Base-by-base conservation (phyloP, 2,113 vertebrate species). In the Thymallus thymallus region DNA sequence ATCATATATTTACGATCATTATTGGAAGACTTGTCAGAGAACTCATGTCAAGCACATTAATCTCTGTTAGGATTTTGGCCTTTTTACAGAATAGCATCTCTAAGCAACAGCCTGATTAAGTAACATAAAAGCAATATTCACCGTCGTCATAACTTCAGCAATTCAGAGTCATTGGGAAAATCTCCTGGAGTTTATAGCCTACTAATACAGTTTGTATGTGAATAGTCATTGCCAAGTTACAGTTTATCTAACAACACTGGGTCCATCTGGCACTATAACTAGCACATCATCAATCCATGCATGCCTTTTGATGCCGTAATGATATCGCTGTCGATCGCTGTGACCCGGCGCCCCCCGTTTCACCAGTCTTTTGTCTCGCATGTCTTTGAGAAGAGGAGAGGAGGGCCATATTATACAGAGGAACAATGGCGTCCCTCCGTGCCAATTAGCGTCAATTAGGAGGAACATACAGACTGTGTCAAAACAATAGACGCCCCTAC, bases 371-470 rank as follows among this genome's bases (percentile, higher is more conserved):
- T 91, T 90, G 87, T 90, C 80, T 86, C 73, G 68, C 77, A 35
- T 16, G 6, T 60, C 56, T 60, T 24, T 41, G 66, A 46, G 35
- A 41, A 41, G 35, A 9, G 9, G 35, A 41, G 55, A 41, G 69
- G 65, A 63, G 81, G 88, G 80, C 63, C 13, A 66, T 84, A 90
- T 88, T 90, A 90, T 91, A 69, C 76, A 66, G 68, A n/a, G 0
- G 6, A 93, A 92, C 86, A 93, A 89, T 91, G 90, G 88, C 86
- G 85, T 84, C 91, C 87, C 90, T 88, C 91, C 91, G 86, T 51
- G 82, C 86, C 91, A 91, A 92, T 82, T 86, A 77, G 89, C 88
- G 91, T 90, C 88, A 93, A 94, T 94, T 94, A 93, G 56, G 88
- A 87, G 84, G 81, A 93, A 89, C 73, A 92, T 88, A 89, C 87